Conservation (phyloP, 2,113 vertebrate species). For the Sceloporus undulatus region DNA sequence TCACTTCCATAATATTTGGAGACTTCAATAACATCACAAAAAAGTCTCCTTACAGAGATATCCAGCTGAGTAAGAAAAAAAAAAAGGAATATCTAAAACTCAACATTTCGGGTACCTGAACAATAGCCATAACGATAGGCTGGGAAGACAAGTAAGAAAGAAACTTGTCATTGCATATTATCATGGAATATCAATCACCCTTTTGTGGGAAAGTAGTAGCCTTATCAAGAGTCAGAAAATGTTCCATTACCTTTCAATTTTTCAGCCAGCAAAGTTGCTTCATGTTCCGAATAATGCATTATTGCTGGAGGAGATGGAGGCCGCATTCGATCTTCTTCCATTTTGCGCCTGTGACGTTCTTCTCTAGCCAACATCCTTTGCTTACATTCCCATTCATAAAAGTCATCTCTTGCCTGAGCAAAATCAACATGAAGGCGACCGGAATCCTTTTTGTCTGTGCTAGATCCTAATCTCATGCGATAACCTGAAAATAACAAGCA, state of each 20-base stretch:
- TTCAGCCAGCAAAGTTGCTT: constrained; percentile 88
- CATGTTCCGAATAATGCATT: constrained; percentile 91
- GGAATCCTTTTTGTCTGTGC: constrained; percentile 93
- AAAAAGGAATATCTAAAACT: background rate
- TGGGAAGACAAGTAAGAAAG: constrained; percentile 5
- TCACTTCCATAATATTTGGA: background rate
- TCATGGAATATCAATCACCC: background rate
- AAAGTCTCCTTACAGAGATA: background rate
- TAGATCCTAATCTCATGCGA: constrained; percentile 91
- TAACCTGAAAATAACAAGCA: constrained; percentile 83
- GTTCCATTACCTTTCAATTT: constrained; percentile 89
- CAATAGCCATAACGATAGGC: background rate
- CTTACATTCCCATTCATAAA: constrained; percentile 93
- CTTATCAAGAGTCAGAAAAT: background rate
- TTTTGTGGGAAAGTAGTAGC: background rate
- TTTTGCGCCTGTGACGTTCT: constrained; percentile 87
- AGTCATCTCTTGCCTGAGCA: constrained; percentile 90
- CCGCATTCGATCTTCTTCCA: constrained; percentile 87
- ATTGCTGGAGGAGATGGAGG: constrained; percentile 89
- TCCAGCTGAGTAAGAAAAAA: background rate
- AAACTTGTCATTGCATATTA: constrained; percentile 16
- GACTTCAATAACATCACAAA: background rate
- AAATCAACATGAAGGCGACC: constrained; percentile 93
- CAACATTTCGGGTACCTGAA: background rate
- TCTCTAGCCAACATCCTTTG: constrained; percentile 89